phyloP scores from a whole-genome alignment of 2,797 vertebrate species.

The Acanthurus lineatus region DNA sequence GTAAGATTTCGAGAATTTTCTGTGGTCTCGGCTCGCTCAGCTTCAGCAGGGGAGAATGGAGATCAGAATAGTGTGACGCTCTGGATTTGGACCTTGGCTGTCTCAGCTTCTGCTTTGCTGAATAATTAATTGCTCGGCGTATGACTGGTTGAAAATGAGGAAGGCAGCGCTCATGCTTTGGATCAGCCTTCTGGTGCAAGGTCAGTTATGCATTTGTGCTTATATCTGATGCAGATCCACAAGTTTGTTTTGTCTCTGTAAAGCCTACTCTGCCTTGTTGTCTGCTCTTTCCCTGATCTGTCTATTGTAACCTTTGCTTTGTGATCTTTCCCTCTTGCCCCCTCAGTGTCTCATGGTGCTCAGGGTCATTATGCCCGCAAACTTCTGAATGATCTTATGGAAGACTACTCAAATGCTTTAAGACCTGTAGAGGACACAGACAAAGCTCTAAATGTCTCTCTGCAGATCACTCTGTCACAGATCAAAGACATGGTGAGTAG shows the following conservation, averaged over 20 bases:
- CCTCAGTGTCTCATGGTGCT: constrained; percentile 87
- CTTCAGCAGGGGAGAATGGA: constrained; percentile 43
- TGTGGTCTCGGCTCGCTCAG: constrained; percentile 36
- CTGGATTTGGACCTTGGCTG: constrained; percentile 44
- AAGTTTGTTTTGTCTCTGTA: not conserved
- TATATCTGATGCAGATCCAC: constrained; percentile 3
- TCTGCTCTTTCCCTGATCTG: no score
- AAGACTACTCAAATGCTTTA: constrained; percentile 93
- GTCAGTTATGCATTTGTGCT: constrained; percentile 73
- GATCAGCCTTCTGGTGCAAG: constrained; percentile 81
- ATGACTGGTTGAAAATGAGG: constrained; percentile 79
- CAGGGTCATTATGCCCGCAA: constrained; percentile 94
- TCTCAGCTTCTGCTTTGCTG: constrained; percentile 50
- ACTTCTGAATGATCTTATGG: constrained; percentile 93
- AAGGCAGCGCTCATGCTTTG: constrained; percentile 75
- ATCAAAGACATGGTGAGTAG: constrained; percentile 97
- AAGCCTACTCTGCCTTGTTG: no score
- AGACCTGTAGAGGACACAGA: constrained; percentile 97
- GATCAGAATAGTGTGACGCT: constrained; percentile 60
- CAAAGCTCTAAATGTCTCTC: constrained; percentile 93
- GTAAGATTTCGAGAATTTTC: constrained; percentile 60
- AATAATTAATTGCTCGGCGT: constrained; percentile 73
- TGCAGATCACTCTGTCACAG: constrained; percentile 97
- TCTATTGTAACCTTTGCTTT: constrained; percentile 6
- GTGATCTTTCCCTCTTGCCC: constrained; percentile 11